Evolutionary conservation across 2,797 vertebrate species (phyloP).

Genomic region (Hirundo rustica): DNA sequence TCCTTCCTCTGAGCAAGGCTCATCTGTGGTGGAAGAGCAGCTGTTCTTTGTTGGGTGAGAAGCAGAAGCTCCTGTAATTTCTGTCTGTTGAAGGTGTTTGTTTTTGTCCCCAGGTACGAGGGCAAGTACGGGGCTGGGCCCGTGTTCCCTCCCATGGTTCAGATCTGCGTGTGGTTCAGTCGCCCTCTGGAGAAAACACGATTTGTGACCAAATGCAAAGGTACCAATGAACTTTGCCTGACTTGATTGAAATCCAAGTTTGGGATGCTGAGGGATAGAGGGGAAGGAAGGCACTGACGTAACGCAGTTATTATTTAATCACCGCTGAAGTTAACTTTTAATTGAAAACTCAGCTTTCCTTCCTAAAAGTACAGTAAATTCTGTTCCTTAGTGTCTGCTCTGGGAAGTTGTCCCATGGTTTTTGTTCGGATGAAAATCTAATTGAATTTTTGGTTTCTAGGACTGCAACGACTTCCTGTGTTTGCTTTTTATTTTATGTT

Average conservation of each 20-base stretch:
- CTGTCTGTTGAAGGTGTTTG: not conserved
- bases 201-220: conserved; percentile 90
- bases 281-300: conserved; percentile 5
- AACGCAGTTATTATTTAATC: not conserved
- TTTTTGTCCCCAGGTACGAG: conserved; percentile 82
- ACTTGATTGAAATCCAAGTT: not conserved
- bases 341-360: conserved; percentile 21
- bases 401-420: not conserved
- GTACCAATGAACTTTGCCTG: conserved; percentile 74
- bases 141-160: conserved; percentile 83
- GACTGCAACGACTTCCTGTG: not conserved
- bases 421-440: not conserved
- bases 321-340: not conserved
- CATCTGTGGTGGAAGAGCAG: not conserved
- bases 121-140: conserved; percentile 85
- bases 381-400: not conserved
- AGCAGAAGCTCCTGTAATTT: not conserved
- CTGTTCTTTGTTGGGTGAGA: not conserved
- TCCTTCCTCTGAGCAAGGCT: not conserved
- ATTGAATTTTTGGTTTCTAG: not conserved
- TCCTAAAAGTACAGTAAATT: conserved; percentile 5
- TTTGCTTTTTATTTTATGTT: not conserved
- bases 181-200: conserved; percentile 88
- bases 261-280: not conserved
- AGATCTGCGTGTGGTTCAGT: conserved; percentile 86